Percentiles rank a stretch among this genome's conserved stretches.
These are phyloP conservation scores for Griposia aprilina DNA, from an alignment of 2,888 invertebrate species.

Conservation along the genomic window DNA sequence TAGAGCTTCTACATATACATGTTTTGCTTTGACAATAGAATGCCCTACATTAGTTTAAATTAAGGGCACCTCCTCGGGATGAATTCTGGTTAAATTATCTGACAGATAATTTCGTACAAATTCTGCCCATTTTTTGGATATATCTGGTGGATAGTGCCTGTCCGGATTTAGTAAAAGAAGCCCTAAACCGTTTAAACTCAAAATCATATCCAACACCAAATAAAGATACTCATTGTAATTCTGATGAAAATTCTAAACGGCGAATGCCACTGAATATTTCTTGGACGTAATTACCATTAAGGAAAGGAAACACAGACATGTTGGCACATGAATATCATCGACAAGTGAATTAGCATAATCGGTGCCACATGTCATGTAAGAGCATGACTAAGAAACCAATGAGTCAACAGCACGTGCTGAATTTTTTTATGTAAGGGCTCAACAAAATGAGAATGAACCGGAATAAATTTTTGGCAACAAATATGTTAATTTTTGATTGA, in stretches of 20 bases:
- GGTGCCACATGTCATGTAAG: conserved; percentile 58
- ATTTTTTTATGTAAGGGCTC: conserved; percentile 50
- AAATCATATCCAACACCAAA: not conserved
- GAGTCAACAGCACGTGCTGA: conserved; percentile 56
- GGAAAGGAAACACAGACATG: conserved; percentile 52
- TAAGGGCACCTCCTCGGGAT: accelerated
- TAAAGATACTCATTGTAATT: not conserved
- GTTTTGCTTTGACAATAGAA: not conserved
- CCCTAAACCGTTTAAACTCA: not conserved
- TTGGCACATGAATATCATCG: conserved; percentile 57
- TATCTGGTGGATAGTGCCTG: not conserved
- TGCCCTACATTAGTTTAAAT: not conserved
- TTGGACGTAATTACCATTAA: conserved; percentile 28
- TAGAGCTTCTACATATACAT: not conserved
- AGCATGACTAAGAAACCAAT: conserved; percentile 55
- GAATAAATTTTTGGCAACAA: not conserved
- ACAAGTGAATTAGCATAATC: conserved; percentile 60
- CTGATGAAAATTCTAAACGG: conserved; percentile 1
- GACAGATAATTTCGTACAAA: not conserved
- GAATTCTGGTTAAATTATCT: too few relatives aligned
- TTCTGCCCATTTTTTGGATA: not conserved
- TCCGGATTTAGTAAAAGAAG: not conserved
- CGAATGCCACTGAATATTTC: conserved; percentile 12
- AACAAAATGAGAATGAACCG: conserved; percentile 8
- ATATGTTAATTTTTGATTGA: not conserved